These are phyloP conservation scores for Carcharodon carcharias DNA, from an alignment of 2,797 vertebrate species.

Conservation along the genomic window DNA sequence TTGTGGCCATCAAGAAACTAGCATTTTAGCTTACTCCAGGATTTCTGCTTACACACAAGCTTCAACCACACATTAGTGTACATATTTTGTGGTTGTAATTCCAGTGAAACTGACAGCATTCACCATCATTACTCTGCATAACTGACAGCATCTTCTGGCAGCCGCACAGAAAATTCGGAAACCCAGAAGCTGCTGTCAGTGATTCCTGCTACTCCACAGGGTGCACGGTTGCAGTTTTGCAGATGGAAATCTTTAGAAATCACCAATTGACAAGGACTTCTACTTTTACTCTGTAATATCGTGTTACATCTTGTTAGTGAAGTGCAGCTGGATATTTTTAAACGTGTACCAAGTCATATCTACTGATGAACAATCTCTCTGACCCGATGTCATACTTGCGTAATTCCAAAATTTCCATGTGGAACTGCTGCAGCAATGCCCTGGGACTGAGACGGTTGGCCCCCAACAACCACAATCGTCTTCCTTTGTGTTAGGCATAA, in stretches of 20 bases:
- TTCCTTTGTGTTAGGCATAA: not conserved
- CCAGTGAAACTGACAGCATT: not conserved
- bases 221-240: not conserved
- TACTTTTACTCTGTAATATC: not conserved
- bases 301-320: not conserved
- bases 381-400: not conserved
- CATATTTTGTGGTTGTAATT: not conserved
- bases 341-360: not conserved
- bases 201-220: not conserved
- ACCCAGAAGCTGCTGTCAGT: not conserved
- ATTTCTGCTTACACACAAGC: not conserved
- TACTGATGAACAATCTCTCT: too few relatives aligned
- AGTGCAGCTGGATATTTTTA: not conserved
- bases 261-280: not conserved
- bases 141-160: not conserved
- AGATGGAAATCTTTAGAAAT: not conserved
- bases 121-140: not conserved
- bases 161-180: not conserved
- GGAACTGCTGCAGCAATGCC: not conserved
- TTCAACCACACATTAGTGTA: not conserved
- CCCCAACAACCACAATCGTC: not conserved
- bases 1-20: not conserved
- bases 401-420: not conserved
- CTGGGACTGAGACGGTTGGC: not conserved
- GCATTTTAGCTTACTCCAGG: not conserved